Base-by-base conservation (phyloP, 1,140 invertebrate genomes). In the Hycleus cichorii region DNA sequence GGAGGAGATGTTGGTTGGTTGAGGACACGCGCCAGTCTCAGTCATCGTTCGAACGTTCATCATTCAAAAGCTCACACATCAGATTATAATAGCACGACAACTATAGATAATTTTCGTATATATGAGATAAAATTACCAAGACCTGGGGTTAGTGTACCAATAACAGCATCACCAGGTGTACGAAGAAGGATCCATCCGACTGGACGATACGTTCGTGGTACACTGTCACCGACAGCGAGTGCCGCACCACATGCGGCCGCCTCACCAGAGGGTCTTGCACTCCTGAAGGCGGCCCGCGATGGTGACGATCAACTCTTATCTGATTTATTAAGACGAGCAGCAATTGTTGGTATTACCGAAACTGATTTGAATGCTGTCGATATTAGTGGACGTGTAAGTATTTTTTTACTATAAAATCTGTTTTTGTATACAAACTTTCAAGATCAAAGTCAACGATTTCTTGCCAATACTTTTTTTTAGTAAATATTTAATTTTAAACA, bases 211-310 rank as follows among this genome's bases (percentile, higher is more conserved):
- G 55, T 71, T 40, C 66, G 68, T 51, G 73, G 72, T 67, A 74
- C 70, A 49, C 74, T 74, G 72, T 73, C 72, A 57, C 72, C 72
- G 2, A 73, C 72, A 49, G 64, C 67, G 26, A 67, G 61, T 49
- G 63, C 66, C 38, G 63, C 64, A 47, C 65, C 63, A 65, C 49
- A 64, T 68, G 49, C 65, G 64, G 60, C 67, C 55, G 57, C 58
- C 8, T 42, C 40, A 42, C 40, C 40, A 4, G 70, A 65, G 47
- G 69, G 68, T 43, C 68, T 68, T 54, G 66, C 62, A 8, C 63
- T 73, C 3, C 62, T 74, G 11, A 60, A 65, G 47, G 73, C 73
- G 5, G 72, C 72, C 24, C 66, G 70, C 44, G 73, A 74, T 59
- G 71, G 66, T 4, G 73, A 74, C 44, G 73, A 74, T 47, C 55